Evolutionary conservation across 2,113 vertebrate species (phyloP).

Genomic region (Pyxicephalus adspersus): DNA sequence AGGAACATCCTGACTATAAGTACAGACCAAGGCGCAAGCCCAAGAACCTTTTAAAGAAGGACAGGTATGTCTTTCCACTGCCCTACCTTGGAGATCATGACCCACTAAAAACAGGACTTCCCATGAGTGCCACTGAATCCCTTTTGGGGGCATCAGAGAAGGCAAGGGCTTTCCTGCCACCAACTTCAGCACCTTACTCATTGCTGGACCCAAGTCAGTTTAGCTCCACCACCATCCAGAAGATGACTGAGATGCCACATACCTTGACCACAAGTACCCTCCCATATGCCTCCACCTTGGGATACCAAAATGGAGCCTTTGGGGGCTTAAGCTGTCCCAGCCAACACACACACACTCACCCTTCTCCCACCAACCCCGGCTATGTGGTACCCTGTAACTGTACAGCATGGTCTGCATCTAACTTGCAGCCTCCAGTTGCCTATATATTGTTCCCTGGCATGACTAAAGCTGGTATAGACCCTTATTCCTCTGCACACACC

Average conservation of each 20-base stretch:
- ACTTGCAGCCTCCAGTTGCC: slow-evolving; percentile 98
- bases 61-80: slow-evolving; percentile 98
- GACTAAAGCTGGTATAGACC: slow-evolving; percentile 98
- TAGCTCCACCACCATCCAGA: slow-evolving; percentile 94
- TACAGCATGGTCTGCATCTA: slow-evolving; percentile 96
- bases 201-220: slow-evolving; percentile 98
- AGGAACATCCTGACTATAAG: slow-evolving; percentile 99
- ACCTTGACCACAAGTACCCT: slow-evolving; percentile 90
- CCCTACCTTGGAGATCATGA: slow-evolving; percentile 98
- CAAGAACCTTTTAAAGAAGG: slow-evolving; percentile 99
- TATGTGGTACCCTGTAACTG: slow-evolving; percentile 99
- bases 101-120: slow-evolving; percentile 92
- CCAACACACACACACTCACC: slow-evolving; percentile 98
- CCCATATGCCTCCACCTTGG: slow-evolving; percentile 96
- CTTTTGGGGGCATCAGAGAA: slow-evolving; percentile 90
- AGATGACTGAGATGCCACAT: slow-evolving; percentile 99
- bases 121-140: slow-evolving; percentile 90
- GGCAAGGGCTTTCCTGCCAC: slow-evolving; percentile 93
- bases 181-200: slow-evolving; percentile 92
- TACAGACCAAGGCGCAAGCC: slow-evolving; percentile 96
- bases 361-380: slow-evolving; percentile 98
- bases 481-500: slow-evolving; percentile 95
- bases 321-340: slow-evolving; percentile 93
- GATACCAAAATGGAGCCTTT: slow-evolving; percentile 98
- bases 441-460: slow-evolving; percentile 99